phyloP scores from a whole-genome alignment of 2,113 vertebrate species.

The Vulpes lagopus region DNA sequence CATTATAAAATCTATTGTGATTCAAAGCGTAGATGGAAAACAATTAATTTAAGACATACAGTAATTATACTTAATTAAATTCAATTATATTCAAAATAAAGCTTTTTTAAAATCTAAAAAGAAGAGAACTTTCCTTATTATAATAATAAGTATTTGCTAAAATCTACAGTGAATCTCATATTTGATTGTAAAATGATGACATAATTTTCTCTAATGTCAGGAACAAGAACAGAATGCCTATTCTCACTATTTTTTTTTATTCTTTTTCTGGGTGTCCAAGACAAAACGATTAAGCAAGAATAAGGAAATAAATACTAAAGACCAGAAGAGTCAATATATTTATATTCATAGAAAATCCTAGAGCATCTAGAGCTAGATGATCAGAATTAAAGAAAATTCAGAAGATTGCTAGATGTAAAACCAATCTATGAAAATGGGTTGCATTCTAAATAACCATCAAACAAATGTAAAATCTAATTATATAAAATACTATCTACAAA shows the following conservation, averaged over 20 bases:
- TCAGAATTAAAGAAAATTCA: neutral
- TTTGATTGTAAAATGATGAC: neutral
- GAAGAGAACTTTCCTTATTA: neutral
- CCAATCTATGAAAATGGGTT: conserved; percentile 23
- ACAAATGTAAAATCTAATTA: conserved; percentile 13
- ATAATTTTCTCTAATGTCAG: neutral
- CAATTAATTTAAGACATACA: neutral
- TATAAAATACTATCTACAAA: neutral
- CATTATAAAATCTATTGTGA: neutral
- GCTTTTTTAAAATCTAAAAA: neutral
- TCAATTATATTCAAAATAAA: neutral
- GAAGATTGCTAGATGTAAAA: neutral
- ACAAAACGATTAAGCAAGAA: neutral
- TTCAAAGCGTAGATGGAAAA: neutral
- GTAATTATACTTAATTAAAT: neutral
- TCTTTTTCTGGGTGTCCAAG: neutral
- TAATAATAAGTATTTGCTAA: neutral
- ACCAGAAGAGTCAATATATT: neutral
- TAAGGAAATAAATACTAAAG: neutral
- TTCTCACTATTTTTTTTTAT: neutral
- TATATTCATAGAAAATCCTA: neutral
- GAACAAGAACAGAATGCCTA: neutral
- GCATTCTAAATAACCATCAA: neutral
- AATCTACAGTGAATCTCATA: neutral
- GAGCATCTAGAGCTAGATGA: neutral